phyloP scores from a whole-genome alignment of 2,797 vertebrate genomes.

The Phrynocephalus guinanensis region DNA sequence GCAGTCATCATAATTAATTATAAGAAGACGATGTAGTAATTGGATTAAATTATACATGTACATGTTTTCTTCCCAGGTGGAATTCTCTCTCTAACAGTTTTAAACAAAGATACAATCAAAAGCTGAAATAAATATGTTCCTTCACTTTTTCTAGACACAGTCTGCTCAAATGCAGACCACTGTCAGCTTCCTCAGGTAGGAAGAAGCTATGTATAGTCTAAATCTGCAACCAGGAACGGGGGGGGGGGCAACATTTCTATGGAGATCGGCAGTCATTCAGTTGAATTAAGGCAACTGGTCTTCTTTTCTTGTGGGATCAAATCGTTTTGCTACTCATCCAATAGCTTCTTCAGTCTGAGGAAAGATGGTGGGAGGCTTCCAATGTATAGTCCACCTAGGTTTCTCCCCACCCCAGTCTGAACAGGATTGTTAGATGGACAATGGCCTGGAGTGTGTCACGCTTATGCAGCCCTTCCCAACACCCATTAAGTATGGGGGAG shows the following conservation, averaged over 20 bases:
- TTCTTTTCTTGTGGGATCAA: too few species aligned
- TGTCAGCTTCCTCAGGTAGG: not conserved
- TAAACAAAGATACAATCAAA: not conserved
- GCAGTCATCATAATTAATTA: constrained; percentile 73
- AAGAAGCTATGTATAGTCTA: not conserved
- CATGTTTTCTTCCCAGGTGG: constrained; percentile 31
- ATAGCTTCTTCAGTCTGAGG: not conserved
- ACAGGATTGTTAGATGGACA: too few species aligned
- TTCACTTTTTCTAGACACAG: not conserved
- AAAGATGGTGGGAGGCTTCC: too few species aligned
- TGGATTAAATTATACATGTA: constrained; percentile 74
- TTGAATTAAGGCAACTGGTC: too few species aligned
- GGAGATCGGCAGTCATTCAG: too few species aligned
- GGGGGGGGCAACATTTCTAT: too few species aligned
- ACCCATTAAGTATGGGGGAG: too few species aligned
- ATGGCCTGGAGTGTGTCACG: too few species aligned
- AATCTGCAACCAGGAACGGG: not conserved
- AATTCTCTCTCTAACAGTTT: constrained; percentile 26
- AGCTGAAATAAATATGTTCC: constrained; percentile 4
- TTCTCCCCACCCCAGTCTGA: too few species aligned
- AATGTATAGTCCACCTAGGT: too few species aligned
- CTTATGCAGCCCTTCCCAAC: too few species aligned
- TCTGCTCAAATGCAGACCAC: not conserved
- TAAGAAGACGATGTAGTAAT: constrained; percentile 74
- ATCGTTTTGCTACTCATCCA: too few species aligned